Conservation (phyloP, 2,888 invertebrate genomes). For the Diogma glabrata region DNA sequence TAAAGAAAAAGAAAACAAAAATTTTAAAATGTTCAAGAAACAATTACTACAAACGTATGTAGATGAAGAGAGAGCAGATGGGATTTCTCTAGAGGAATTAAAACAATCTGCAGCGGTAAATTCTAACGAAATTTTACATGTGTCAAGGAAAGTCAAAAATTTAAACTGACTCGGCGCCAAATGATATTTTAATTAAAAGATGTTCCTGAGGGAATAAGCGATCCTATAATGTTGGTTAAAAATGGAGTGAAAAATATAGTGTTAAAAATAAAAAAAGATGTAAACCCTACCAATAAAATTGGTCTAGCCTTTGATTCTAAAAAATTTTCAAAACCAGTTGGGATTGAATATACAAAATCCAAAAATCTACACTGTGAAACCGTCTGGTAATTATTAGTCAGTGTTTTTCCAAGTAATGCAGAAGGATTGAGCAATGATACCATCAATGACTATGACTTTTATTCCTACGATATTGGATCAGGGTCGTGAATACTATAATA, state of each 20-base stretch:
- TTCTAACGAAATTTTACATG: no score
- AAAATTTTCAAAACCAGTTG: neutral
- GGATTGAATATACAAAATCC: neutral
- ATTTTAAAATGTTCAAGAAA: no score
- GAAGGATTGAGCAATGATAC: neutral
- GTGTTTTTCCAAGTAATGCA: neutral
- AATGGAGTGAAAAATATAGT: neutral
- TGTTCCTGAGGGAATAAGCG: neutral
- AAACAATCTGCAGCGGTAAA: no score
- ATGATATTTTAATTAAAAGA: neutral
- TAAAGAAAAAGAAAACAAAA: no score
- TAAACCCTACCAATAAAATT: neutral
- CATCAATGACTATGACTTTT: neutral
- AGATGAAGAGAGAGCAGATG: no score
- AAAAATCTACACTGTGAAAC: neutral
- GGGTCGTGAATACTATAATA: no score
- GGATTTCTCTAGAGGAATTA: no score
- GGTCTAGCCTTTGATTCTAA: neutral
- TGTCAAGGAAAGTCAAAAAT: no score
- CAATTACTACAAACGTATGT: no score
- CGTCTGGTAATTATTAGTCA: neutral
- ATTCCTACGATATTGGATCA: no score
- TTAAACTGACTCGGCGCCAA: neutral
- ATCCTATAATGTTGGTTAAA: neutral
- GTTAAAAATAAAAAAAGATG: neutral